Percentiles rank a stretch among this genome's conserved stretches.
phyloP scores from a whole-genome alignment of 2,797 vertebrate genomes.

The Propithecus deckenii region DNA sequence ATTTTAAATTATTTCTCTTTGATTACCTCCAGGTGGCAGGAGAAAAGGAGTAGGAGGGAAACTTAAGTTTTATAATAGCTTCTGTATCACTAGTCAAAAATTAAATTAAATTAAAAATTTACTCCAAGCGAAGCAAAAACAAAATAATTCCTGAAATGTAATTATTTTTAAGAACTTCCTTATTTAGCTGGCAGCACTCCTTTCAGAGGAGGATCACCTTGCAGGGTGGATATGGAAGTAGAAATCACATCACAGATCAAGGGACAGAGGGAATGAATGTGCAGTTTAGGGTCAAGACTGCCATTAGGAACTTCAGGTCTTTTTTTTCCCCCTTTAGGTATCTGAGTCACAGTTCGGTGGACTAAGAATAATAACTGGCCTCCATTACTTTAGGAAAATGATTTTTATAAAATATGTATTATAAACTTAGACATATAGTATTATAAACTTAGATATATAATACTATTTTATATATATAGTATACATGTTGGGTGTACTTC shows the following conservation, averaged over 20 bases:
- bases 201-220: neutral
- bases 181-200: neutral
- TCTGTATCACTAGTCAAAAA: neutral
- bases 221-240: neutral
- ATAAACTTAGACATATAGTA: neutral
- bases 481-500: neutral
- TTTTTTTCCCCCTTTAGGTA: neutral
- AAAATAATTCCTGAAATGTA: neutral
- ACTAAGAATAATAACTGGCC: neutral
- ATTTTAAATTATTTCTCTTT: neutral
- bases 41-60: neutral
- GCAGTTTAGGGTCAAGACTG: neutral
- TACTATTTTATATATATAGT: neutral
- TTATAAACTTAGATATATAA: neutral
- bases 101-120: neutral
- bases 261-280: neutral
- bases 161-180: neutral
- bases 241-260: neutral
- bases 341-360: neutral
- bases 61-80: neutral
- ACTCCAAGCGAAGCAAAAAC: neutral
- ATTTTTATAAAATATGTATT: neutral
- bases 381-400: neutral
- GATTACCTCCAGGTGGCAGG: neutral
- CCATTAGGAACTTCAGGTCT: neutral